Conservation (phyloP, 2,888 invertebrate genomes). For the Noctuana brunneofusca region DNA sequence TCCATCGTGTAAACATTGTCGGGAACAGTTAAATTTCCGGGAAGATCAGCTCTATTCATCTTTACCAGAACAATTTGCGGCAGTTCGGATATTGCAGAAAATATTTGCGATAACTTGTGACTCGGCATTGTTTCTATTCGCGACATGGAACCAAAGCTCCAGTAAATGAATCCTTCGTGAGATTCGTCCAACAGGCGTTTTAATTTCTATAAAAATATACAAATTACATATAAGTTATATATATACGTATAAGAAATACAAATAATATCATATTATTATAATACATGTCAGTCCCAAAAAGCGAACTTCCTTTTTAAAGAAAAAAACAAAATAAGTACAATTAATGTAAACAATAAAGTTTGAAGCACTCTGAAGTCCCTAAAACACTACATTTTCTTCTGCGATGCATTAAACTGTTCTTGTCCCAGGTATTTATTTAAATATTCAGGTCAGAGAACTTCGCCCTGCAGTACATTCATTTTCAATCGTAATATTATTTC, state of each 20-base stretch:
- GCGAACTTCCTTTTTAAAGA: no score
- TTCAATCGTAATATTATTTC: slow-evolving; percentile 29
- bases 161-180: slow-evolving; percentile 79
- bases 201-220: slow-evolving; percentile 45
- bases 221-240: background rate
- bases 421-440: no score
- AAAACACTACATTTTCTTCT: no score
- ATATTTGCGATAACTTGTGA: slow-evolving; percentile 70
- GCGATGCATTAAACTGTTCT: no score
- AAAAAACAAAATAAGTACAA: no score
- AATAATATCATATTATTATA: no score
- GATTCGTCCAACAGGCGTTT: slow-evolving; percentile 70
- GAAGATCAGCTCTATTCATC: slow-evolving; percentile 73
- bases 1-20: slow-evolving; percentile 75
- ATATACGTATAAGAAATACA: no score
- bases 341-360: no score
- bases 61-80: slow-evolving; percentile 82
- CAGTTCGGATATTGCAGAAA: slow-evolving; percentile 75
- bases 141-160: slow-evolving; percentile 84
- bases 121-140: slow-evolving; percentile 79
- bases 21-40: slow-evolving; percentile 72
- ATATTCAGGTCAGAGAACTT: no score
- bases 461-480: background rate
- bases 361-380: no score
- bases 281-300: no score